phyloP scores from a whole-genome alignment of 2,113 vertebrate species.

The Lophotis ruficrista region DNA sequence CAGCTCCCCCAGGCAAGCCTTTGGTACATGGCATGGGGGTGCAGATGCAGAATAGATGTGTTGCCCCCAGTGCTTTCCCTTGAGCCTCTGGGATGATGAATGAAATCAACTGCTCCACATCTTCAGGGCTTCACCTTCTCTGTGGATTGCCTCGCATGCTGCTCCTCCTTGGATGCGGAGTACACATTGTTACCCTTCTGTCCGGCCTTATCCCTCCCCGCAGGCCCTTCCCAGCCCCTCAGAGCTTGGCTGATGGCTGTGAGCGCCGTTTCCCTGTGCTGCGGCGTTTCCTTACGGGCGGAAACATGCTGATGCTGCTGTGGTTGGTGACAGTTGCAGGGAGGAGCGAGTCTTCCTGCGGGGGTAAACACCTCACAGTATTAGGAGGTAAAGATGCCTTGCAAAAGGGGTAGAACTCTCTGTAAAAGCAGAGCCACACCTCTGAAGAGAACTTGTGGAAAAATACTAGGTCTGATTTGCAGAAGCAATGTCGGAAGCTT shows the following conservation, averaged over 20 bases:
- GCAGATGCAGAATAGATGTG: background rate
- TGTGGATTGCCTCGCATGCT: background rate
- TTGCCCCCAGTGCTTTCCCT: background rate
- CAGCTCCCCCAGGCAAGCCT: background rate
- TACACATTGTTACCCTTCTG: rapidly evolving
- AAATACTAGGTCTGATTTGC: background rate
- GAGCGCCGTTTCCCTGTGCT: background rate
- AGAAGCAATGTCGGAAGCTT: background rate
- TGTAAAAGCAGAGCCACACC: background rate
- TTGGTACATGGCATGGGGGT: background rate
- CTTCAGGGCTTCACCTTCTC: background rate
- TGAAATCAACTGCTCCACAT: background rate
- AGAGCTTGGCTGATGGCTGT: background rate
- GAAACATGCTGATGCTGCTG: background rate
- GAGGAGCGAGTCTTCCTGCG: background rate
- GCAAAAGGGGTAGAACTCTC: background rate
- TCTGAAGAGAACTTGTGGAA: background rate
- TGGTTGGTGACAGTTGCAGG: background rate
- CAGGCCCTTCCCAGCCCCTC: background rate
- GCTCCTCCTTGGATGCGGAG: background rate
- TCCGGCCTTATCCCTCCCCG: background rate
- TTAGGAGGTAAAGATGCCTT: background rate
- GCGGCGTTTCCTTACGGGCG: rapidly evolving
- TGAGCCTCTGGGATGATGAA: background rate
- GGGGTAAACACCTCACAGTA: background rate